phyloP scores from a whole-genome alignment of 2,888 invertebrate genomes.

The Hydriomena furcata region DNA sequence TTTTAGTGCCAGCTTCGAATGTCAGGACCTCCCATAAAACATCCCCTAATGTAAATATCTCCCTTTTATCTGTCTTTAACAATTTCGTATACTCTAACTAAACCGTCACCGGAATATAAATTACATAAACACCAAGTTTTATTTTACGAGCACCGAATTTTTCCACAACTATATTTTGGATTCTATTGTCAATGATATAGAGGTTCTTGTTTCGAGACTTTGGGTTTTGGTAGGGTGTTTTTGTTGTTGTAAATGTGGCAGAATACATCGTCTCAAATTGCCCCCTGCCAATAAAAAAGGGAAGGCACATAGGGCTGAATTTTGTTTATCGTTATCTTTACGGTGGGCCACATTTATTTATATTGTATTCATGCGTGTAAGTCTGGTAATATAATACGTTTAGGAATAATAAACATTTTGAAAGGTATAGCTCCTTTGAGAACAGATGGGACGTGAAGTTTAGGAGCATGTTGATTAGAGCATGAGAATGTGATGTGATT shows the following conservation, averaged over 20 bases:
- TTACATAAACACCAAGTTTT: constrained; percentile 57
- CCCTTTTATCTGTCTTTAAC: constrained; percentile 81
- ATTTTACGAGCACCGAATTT: constrained; percentile 36
- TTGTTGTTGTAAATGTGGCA: constrained; percentile 54
- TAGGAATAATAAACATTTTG: constrained; percentile 64
- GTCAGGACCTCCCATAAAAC: constrained; percentile 71
- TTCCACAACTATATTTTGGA: constrained; percentile 29
- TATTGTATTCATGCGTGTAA: constrained; percentile 74
- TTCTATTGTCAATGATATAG: constrained; percentile 38
- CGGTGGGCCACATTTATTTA: constrained; percentile 77
- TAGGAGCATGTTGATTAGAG: constrained; percentile 30
- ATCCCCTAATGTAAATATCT: constrained; percentile 78
- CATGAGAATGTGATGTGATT: constrained; percentile 32
- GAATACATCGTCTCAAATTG: constrained; percentile 80
- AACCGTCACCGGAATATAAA: constrained; percentile 80
- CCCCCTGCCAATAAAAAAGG: constrained; percentile 81
- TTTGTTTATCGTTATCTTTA: constrained; percentile 82
- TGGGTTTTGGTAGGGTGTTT: constrained; percentile 26
- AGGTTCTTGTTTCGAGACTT: constrained; percentile 31
- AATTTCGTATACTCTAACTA: constrained; percentile 81
- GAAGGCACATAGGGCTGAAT: constrained; percentile 75
- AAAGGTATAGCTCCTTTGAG: constrained; percentile 57
- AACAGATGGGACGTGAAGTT: constrained; percentile 33
- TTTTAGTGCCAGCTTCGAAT: constrained; percentile 59
- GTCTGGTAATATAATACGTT: constrained; percentile 74